These are phyloP conservation scores for Drosophila pachea DNA, from an alignment of 1,140 invertebrate genomes.

Conservation along the genomic window DNA sequence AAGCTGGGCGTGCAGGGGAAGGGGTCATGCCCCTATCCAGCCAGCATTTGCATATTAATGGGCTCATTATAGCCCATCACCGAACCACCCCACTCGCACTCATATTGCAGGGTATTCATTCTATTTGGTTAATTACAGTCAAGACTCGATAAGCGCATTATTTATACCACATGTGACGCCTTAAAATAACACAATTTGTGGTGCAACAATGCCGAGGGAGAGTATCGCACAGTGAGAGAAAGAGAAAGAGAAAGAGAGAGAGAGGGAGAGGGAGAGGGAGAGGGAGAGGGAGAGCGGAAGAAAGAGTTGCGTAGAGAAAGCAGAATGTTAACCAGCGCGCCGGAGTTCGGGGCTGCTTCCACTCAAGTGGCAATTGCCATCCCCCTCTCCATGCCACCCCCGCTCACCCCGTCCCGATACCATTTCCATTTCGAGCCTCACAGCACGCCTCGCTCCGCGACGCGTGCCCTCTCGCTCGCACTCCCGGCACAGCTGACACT, in stretches of 20 bases:
- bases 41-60: constrained; percentile 27
- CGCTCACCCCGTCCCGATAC: constrained; percentile 4
- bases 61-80: constrained; percentile 29
- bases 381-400: neutral
- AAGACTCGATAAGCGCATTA: constrained; percentile 36
- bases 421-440: constrained; percentile 44
- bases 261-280: neutral
- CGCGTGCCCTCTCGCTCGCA: neutral
- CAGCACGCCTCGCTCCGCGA: constrained; percentile 1
- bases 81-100: neutral
- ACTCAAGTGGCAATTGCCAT: constrained; percentile 43
- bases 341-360: constrained; percentile 31
- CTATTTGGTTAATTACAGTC: constrained; percentile 22
- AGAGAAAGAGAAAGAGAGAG: neutral
- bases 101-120: constrained; percentile 8
- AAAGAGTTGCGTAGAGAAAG: neutral
- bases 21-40: constrained; percentile 10
- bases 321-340: constrained; percentile 4
- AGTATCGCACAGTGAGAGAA: neutral
- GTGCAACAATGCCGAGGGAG: constrained; percentile 1
- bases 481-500: constrained; percentile 47
- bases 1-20: neutral
- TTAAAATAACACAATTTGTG: constrained; percentile 33
- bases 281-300: too few species aligned
- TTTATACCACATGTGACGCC: constrained; percentile 26